These are phyloP conservation scores for Odocoileus virginianus DNA, from an alignment of 2,113 vertebrate genomes.

Conservation along the genomic window DNA sequence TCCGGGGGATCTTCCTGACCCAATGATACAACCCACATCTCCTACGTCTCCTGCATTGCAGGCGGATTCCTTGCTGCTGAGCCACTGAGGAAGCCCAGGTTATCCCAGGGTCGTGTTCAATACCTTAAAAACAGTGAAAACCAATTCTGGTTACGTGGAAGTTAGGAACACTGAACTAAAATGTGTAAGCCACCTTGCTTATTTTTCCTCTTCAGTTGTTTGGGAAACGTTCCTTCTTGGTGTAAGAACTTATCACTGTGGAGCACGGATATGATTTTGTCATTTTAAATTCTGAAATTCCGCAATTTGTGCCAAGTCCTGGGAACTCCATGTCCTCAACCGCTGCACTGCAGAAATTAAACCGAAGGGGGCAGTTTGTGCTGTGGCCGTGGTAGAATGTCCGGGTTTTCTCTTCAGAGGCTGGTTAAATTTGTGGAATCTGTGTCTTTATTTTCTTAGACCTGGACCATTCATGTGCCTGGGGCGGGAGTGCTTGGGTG, in stretches of 20 bases:
- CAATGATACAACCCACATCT: not conserved
- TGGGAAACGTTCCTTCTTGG: not conserved
- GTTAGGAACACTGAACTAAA: not conserved
- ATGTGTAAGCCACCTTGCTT: not conserved
- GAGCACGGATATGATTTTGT: not conserved
- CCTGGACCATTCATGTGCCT: not conserved
- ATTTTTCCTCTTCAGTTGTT: not conserved
- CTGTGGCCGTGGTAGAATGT: not conserved
- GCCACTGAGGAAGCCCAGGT: not conserved
- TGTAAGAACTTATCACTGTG: not conserved
- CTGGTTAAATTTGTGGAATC: not conserved
- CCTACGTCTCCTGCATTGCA: not conserved
- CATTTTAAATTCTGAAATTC: conserved; percentile 47
- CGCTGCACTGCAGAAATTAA: not conserved
- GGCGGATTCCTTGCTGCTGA: not conserved
- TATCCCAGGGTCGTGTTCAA: not conserved
- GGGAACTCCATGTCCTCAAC: not conserved
- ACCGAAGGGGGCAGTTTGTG: not conserved
- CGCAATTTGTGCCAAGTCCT: not conserved
- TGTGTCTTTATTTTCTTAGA: not conserved
- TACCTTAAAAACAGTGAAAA: not conserved
- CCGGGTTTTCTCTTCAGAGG: not conserved
- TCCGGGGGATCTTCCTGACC: not conserved
- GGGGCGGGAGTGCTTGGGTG: no score
- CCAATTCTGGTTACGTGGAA: not conserved